A percentile compares a stretch with the other conserved stretches of the same genome.
Evolutionary conservation across 2,888 invertebrate genomes (phyloP).

Genomic region (Dyspetes luteomarginatus): DNA sequence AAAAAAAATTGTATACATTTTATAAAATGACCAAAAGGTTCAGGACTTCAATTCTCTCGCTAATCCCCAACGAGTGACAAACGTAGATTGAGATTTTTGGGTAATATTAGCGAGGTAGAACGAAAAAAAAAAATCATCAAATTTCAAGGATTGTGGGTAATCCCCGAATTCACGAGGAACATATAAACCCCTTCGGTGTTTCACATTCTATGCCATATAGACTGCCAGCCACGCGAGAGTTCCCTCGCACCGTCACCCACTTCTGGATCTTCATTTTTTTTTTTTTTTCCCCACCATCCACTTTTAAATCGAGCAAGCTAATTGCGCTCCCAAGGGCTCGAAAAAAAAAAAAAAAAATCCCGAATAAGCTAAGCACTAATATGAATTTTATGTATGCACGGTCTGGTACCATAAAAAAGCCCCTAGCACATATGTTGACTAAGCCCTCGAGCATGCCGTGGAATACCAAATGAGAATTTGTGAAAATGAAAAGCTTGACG

Average conservation of each 20-base stretch:
- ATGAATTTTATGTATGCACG: constrained; percentile 31
- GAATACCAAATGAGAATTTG: constrained; percentile 52
- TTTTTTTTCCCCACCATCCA: not conserved
- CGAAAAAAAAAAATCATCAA: not conserved
- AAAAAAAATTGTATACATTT: no score
- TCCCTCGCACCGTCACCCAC: not conserved
- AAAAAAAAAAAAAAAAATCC: constrained; percentile 4
- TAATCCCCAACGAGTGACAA: not conserved
- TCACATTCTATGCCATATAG: not conserved
- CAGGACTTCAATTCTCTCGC: no score
- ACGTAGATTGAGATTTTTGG: not conserved
- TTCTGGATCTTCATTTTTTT: not conserved
- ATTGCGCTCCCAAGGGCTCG: constrained; percentile 41
- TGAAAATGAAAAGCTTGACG: constrained; percentile 28
- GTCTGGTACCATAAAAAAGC: constrained; percentile 14
- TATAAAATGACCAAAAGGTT: no score
- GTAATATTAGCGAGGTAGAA: not conserved
- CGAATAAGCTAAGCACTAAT: constrained; percentile 15
- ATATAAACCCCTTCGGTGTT: not conserved
- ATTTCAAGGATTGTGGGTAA: not conserved
- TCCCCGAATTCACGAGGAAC: not conserved
- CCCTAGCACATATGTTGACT: constrained; percentile 38
- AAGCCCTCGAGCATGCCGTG: constrained; percentile 36
- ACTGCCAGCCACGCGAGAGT: not conserved
- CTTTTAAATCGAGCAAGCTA: constrained; percentile 29